phyloP scores from a whole-genome alignment of 2,888 invertebrate genomes.

The Campopleginae sp. region DNA sequence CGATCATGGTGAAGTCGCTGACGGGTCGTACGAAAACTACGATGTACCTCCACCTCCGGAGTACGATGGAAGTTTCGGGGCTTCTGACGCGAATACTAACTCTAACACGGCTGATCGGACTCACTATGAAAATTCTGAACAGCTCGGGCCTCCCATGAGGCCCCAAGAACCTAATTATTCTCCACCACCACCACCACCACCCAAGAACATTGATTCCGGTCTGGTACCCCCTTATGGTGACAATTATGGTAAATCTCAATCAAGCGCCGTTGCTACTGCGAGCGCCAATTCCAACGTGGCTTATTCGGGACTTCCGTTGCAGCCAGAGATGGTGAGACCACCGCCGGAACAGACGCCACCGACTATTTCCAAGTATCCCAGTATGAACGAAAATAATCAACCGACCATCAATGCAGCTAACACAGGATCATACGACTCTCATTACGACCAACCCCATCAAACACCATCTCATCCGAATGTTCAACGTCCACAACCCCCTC shows the following conservation, averaged over 20 bases:
- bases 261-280: slow-evolving; percentile 50
- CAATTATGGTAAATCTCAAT: slow-evolving; percentile 38
- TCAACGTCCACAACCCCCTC: slow-evolving; percentile 17
- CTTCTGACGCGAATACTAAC: slow-evolving; percentile 51
- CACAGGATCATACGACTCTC: slow-evolving; percentile 20
- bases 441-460: slow-evolving; percentile 23
- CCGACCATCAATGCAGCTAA: slow-evolving; percentile 28
- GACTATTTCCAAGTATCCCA: slow-evolving; percentile 2
- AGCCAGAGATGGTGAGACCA: slow-evolving; percentile 20
- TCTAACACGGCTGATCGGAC: slow-evolving; percentile 28
- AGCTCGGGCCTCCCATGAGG: background rate
- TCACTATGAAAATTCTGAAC: background rate
- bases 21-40: slow-evolving; percentile 30
- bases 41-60: slow-evolving; percentile 15
- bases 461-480: slow-evolving; percentile 25
- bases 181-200: background rate
- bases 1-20: slow-evolving; percentile 12
- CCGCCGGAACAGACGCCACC: slow-evolving; percentile 2
- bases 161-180: background rate
- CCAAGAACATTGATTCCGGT: background rate
- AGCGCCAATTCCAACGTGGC: slow-evolving; percentile 33
- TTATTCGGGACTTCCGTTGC: slow-evolving; percentile 43
- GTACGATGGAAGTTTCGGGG: slow-evolving; percentile 14
- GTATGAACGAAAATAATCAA: slow-evolving; percentile 34
- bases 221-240: background rate